These are phyloP conservation scores for Spilosoma lubricipeda DNA, from an alignment of 2,888 invertebrate genomes.

Conservation along the genomic window DNA sequence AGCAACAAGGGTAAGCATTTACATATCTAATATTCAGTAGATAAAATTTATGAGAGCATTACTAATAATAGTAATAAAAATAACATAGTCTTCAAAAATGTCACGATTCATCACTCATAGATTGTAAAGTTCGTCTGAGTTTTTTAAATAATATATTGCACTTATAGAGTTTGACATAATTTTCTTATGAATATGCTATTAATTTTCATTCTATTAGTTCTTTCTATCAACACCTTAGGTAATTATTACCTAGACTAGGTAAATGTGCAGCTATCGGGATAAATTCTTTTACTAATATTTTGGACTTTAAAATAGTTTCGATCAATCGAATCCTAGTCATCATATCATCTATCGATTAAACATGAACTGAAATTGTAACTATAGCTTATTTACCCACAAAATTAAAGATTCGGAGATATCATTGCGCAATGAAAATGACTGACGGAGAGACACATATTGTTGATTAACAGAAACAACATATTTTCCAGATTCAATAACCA, in stretches of 20 bases:
- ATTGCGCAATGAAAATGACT: too few species aligned
- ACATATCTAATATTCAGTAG: neutral
- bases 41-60: neutral
- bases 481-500: slow-evolving; percentile 64
- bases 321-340: too few species aligned
- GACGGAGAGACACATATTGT: too few species aligned
- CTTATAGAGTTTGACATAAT: too few species aligned
- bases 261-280: neutral
- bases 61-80: neutral
- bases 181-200: too few species aligned
- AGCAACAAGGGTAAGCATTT: slow-evolving; percentile 56
- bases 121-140: too few species aligned
- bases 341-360: too few species aligned
- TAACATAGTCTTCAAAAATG: neutral
- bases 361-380: neutral
- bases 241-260: neutral
- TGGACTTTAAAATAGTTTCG: too few species aligned
- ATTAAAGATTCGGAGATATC: too few species aligned
- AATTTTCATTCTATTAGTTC: neutral
- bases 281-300: too few species aligned
- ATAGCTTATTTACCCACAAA: neutral
- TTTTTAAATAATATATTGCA: too few species aligned
- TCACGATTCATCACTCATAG: too few species aligned
- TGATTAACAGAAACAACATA: neutral
- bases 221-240: neutral